Conservation (phyloP, 2,797 vertebrate species). For the Lophotriccus pileatus region DNA sequence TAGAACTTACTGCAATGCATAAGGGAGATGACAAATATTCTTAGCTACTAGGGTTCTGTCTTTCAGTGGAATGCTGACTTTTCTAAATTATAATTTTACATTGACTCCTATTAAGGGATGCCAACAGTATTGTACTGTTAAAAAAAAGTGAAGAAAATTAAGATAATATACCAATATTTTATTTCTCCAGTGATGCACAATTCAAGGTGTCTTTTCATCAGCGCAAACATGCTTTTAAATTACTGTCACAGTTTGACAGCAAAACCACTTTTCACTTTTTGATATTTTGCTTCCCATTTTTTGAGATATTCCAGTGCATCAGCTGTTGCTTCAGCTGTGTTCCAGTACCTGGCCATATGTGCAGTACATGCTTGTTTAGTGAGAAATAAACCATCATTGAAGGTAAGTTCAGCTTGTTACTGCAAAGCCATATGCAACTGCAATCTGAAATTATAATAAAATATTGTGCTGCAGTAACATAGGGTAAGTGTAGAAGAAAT, state of each 20-base stretch:
- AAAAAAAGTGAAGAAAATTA: not conserved
- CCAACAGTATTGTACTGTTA: not conserved
- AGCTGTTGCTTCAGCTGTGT: not conserved
- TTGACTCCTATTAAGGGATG: not conserved
- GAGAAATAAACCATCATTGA: not conserved
- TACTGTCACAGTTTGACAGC: not conserved
- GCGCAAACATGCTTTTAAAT: not conserved
- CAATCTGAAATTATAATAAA: not conserved
- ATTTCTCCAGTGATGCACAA: not conserved
- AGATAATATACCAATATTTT: not conserved
- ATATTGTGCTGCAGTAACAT: not conserved
- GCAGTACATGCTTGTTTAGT: not conserved
- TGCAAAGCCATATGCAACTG: not conserved
- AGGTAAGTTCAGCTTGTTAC: not conserved
- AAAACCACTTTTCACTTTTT: not conserved
- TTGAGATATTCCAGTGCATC: not conserved
- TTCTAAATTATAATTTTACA: not conserved
- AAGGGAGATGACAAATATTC: not conserved
- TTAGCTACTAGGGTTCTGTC: not conserved
- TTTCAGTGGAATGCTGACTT: not conserved
- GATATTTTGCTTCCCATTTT: not conserved
- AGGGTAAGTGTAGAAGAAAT: not conserved
- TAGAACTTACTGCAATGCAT: not conserved
- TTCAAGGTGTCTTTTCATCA: not conserved
- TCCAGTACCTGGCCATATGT: not conserved